Percentiles rank a stretch among this genome's conserved stretches.
These are phyloP conservation scores for Danio rerio DNA, from an alignment of 2,113 vertebrate genomes.

Conservation along the genomic window DNA sequence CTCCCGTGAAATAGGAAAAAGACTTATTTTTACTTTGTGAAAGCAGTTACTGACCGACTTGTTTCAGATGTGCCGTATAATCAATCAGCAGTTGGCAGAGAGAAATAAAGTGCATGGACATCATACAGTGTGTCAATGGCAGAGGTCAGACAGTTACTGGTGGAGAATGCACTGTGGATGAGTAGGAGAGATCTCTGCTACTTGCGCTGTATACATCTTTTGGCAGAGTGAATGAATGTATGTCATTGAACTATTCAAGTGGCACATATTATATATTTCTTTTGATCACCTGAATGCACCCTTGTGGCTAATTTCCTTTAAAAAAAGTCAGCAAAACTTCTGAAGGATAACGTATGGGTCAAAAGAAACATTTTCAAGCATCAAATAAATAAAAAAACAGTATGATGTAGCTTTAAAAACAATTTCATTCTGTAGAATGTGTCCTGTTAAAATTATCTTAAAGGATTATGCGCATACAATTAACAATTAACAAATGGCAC, in stretches of 20 bases:
- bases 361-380: too few species aligned
- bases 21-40: conserved; percentile 31
- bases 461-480: too few species aligned
- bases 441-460: too few species aligned
- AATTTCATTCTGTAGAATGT: too few species aligned
- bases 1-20: conserved; percentile 60
- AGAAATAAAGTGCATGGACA: conserved; percentile 61
- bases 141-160: conserved; percentile 41
- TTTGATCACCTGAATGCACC: too few species aligned
- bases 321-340: too few species aligned
- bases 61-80: conserved; percentile 53
- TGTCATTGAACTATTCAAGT: background rate
- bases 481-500: too few species aligned
- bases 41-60: conserved; percentile 54
- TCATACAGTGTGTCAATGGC: conserved; percentile 45
- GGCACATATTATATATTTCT: background rate
- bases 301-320: too few species aligned
- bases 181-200: background rate
- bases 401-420: too few species aligned
- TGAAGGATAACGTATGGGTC: too few species aligned
- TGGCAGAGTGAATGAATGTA: background rate
- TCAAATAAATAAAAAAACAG: too few species aligned
- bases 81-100: too few species aligned
- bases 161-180: background rate
- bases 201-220: background rate